Conservation (phyloP, 2,888 invertebrate species). For the Anaspis maculata region DNA sequence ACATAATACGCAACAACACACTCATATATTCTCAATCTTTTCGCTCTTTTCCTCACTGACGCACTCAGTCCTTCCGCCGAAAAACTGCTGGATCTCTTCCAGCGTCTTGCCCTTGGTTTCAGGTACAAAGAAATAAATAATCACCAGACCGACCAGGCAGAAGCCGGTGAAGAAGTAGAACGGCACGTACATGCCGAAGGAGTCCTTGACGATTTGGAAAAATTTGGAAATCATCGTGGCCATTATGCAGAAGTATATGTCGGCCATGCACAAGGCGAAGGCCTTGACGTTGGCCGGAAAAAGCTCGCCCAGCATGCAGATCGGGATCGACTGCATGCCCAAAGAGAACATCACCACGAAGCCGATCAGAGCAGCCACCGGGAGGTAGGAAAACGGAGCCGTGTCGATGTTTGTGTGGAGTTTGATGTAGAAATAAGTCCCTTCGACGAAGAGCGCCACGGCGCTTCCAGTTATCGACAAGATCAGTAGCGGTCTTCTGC, state of each 20-base stretch:
- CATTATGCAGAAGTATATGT: constrained; percentile 43
- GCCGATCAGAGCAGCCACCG: constrained; percentile 40
- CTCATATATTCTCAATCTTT: too few species aligned
- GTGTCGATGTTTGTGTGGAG: constrained; percentile 31
- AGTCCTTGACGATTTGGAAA: constrained; percentile 46
- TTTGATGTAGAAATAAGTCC: constrained; percentile 42
- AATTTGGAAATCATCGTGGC: constrained; percentile 43
- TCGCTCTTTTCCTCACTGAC: too few species aligned
- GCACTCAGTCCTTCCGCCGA: constrained; percentile 42
- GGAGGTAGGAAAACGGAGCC: constrained; percentile 36
- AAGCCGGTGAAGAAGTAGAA: constrained; percentile 58
- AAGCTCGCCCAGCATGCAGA: constrained; percentile 45
- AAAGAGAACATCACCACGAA: constrained; percentile 48
- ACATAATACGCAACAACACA: too few species aligned
- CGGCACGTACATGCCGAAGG: constrained; percentile 53
- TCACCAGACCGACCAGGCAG: constrained; percentile 52
- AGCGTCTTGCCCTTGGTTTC: constrained; percentile 66
- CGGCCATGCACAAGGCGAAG: constrained; percentile 47
- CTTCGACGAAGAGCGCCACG: constrained; percentile 37
- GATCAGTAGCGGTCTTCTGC: constrained; percentile 46
- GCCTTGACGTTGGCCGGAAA: constrained; percentile 49
- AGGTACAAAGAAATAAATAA: constrained; percentile 52
- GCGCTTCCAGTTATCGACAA: constrained; percentile 42
- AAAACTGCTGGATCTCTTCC: constrained; percentile 56
- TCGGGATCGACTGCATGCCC: constrained; percentile 46